These are phyloP conservation scores for Hemitrygon akajei DNA, from an alignment of 2,797 vertebrate species.

Conservation along the genomic window DNA sequence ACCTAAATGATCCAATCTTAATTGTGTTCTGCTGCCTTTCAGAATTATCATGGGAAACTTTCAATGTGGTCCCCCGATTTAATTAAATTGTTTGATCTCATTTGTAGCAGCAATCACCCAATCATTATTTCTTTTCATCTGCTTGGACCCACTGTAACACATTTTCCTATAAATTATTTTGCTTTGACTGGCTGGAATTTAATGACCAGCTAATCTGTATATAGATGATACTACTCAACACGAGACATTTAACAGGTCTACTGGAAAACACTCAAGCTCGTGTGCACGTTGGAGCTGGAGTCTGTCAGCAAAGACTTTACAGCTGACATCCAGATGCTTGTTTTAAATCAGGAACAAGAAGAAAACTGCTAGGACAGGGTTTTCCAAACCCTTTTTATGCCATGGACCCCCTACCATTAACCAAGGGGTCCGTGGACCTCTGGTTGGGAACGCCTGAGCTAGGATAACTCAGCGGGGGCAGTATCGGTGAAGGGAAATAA, in stretches of 20 bases:
- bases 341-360: background rate
- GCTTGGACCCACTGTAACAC: background rate
- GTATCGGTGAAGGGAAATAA: too few relatives aligned
- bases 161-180: slow-evolving; percentile 15
- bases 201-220: slow-evolving; percentile 19
- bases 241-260: too few relatives aligned
- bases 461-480: too few relatives aligned
- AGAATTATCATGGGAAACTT: slow-evolving; percentile 26
- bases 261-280: background rate
- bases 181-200: background rate
- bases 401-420: too few relatives aligned
- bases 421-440: too few relatives aligned
- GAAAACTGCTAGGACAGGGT: too few relatives aligned
- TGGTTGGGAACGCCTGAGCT: too few relatives aligned
- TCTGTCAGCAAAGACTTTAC: background rate
- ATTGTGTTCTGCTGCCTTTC: slow-evolving; percentile 27
- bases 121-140: slow-evolving; percentile 33
- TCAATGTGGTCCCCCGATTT: slow-evolving; percentile 25
- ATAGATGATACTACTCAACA: background rate
- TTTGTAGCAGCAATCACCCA: slow-evolving; percentile 31
- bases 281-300: too few relatives aligned
- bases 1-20: slow-evolving; percentile 34
- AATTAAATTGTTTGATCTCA: slow-evolving; percentile 32
- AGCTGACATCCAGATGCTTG: background rate
- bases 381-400: too few relatives aligned